Evolutionary conservation across 2,113 vertebrate species (phyloP).

Genomic region (Cromileptes altivelis): DNA sequence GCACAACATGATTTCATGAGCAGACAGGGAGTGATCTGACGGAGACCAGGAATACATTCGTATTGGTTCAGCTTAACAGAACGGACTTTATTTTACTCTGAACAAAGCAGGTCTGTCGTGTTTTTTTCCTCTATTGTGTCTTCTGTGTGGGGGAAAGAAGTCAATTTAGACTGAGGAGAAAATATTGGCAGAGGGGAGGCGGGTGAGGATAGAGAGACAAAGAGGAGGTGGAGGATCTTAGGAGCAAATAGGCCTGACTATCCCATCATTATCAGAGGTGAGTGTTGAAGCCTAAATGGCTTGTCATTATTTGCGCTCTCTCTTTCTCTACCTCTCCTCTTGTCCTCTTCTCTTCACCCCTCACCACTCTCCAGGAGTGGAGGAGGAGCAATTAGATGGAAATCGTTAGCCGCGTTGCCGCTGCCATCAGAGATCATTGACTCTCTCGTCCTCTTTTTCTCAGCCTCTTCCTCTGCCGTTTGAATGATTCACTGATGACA

Average conservation of each 20-base stretch:
- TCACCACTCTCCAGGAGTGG: slow-evolving; percentile 50
- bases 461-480: slow-evolving; percentile 59
- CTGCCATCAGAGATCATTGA: slow-evolving; percentile 75
- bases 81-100: neutral
- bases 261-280: slow-evolving; percentile 73
- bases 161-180: slow-evolving; percentile 44
- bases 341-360: slow-evolving; percentile 29
- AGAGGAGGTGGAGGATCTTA: slow-evolving; percentile 44
- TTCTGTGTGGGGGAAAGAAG: slow-evolving; percentile 31
- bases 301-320: slow-evolving; percentile 64
- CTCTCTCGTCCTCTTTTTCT: slow-evolving; percentile 64
- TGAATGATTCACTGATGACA: slow-evolving; percentile 78
- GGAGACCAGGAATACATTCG: neutral
- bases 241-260: slow-evolving; percentile 58
- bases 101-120: neutral
- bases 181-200: slow-evolving; percentile 38
- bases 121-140: slow-evolving; percentile 28
- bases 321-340: slow-evolving; percentile 26
- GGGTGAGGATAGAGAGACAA: slow-evolving; percentile 37
- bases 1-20: neutral
- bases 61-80: neutral
- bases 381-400: slow-evolving; percentile 79
- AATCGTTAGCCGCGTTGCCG: slow-evolving; percentile 70
- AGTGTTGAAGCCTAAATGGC: slow-evolving; percentile 71
- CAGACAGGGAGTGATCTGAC: neutral